A percentile compares a stretch with the other conserved stretches of the same genome.
phyloP scores from a whole-genome alignment of 2,888 invertebrate genomes.

The Hedya salicella region DNA sequence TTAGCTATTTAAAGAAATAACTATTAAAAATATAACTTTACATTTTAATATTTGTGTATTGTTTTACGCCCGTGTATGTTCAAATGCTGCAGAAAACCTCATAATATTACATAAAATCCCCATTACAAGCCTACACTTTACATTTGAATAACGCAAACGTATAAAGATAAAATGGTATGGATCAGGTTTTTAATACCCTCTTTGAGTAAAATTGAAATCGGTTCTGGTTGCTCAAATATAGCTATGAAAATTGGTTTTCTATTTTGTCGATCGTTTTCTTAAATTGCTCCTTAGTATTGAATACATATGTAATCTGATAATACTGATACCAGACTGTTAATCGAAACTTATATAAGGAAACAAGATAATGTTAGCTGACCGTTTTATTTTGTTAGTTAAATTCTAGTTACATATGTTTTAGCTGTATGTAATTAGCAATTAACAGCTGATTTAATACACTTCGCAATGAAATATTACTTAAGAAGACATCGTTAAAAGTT shows the following conservation, averaged over 20 bases:
- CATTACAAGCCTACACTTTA: conserved; percentile 14
- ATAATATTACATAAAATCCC: conserved; percentile 1
- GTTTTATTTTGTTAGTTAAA: background rate
- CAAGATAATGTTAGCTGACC: too few relatives aligned
- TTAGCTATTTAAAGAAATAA: too few relatives aligned
- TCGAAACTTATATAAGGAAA: too few relatives aligned
- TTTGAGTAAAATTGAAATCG: conserved; percentile 28
- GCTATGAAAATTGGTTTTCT: conserved; percentile 26
- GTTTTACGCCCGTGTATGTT: too few relatives aligned
- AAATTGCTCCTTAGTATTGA: conserved; percentile 18
- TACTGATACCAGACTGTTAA: background rate
- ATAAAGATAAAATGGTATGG: conserved; percentile 31
- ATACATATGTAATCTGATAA: background rate
- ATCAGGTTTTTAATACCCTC: conserved; percentile 37
- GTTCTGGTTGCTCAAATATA: conserved; percentile 28
- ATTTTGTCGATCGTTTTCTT: conserved; percentile 21
- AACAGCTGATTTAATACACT: background rate
- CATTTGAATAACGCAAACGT: conserved; percentile 36
- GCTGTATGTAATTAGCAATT: background rate
- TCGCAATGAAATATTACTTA: conserved; percentile 1
- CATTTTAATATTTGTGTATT: too few relatives aligned
- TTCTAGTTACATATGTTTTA: background rate
- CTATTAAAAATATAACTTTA: too few relatives aligned
- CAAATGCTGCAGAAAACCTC: too few relatives aligned
- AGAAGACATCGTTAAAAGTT: conserved; percentile 16